Evolutionary conservation across 2,797 vertebrate genomes (phyloP).

Genomic region (Sus cebifrons): DNA sequence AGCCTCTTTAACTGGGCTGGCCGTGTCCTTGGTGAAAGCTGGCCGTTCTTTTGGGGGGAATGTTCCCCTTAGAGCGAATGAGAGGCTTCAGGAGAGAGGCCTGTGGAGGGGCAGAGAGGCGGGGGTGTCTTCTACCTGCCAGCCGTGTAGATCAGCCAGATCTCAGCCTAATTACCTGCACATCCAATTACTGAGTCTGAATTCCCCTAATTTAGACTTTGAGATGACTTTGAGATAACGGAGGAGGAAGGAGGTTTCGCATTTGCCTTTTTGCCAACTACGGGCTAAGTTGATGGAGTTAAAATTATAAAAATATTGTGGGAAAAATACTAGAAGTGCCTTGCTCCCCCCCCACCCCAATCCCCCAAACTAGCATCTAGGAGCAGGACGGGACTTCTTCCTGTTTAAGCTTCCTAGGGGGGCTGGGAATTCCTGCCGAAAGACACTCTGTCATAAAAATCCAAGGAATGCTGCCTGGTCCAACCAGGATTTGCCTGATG

Average conservation of each 20-base stretch:
- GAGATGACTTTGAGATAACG: background rate
- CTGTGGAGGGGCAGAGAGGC: background rate
- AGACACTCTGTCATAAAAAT: background rate
- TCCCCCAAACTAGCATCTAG: background rate
- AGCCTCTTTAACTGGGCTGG: background rate
- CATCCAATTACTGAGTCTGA: background rate
- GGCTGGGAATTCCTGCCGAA: background rate
- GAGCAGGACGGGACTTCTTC: background rate
- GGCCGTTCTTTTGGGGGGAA: background rate
- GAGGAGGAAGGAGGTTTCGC: background rate
- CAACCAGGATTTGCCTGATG: background rate
- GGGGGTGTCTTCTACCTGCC: background rate
- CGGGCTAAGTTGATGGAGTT: background rate
- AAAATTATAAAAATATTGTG: background rate
- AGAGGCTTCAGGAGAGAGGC: background rate
- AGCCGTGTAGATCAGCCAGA: background rate
- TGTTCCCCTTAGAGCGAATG: background rate
- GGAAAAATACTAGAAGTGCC: background rate
- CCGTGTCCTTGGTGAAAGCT: background rate
- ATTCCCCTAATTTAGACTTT: background rate
- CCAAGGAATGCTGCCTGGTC: background rate
- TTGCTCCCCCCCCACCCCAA: too few species aligned
- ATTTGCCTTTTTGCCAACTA: background rate
- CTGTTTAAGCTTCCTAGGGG: background rate
- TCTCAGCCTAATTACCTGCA: background rate